Base-by-base conservation (phyloP, 1,140 invertebrate species). In the Trissolcus basalis region DNA sequence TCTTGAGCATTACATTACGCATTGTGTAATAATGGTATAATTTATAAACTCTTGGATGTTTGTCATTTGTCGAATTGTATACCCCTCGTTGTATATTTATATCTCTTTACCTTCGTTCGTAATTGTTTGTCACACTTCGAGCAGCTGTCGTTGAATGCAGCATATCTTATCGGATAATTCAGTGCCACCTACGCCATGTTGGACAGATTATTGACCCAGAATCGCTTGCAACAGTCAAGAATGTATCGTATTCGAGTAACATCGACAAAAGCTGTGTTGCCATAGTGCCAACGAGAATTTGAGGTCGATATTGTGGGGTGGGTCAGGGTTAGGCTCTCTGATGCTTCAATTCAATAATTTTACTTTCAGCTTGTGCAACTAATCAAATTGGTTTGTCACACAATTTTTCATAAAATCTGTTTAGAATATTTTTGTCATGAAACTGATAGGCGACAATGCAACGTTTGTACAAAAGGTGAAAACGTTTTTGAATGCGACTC, bases 201-300 rank as follows among this genome's bases (percentile, higher is more conserved):
- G 67, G 60, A 60, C 51, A 58, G 72, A 74, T 72, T 79, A 79
- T 76, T 79, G 72, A 79, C 72, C 72, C 59, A 79, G 63, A 72
- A 76, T 71, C 39, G 55, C 45, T 64, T 54, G 54, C 64, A 65
- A 65, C 47, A 59, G 68, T 50, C 63, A 51, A 67, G 61, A 79
- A 68, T 67, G 65, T 71, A 70, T 60, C 56, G 67, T 59, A 56
- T 65, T 69, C 64, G 51, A 53, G 49, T 74, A 80, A 71, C 74
- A 53, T 12, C 67, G 61, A 41, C 63, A 13, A 45, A 55, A 41
- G 35, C 51, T 61, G 56, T 14, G 35, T 45, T 63, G 35, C 45
- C 60, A 54, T 64, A 65, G 60, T 11, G 45, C 56, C 49, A 48
- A 9, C 51, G 71, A 71, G 71, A 78, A 67, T 78, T 74, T 68